A percentile compares a stretch with the other conserved stretches of the same genome.
These are phyloP conservation scores for Gadus chalcogrammus DNA, from an alignment of 2,113 vertebrate genomes.

Conservation along the genomic window DNA sequence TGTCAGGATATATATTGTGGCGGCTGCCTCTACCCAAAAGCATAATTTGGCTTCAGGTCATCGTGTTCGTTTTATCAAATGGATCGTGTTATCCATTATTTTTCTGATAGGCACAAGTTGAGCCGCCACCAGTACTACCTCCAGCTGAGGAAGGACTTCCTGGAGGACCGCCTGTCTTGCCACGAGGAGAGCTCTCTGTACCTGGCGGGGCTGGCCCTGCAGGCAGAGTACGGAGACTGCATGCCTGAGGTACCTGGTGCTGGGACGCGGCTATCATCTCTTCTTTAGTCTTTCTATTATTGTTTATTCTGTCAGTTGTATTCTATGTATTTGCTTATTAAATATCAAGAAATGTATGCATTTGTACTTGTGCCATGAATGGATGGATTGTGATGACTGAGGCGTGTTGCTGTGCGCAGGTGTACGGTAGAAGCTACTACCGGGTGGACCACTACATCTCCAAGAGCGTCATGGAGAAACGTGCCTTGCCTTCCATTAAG, in stretches of 20 bases:
- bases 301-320: too few relatives aligned
- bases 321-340: too few relatives aligned
- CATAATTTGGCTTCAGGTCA: not conserved
- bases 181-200: conserved; percentile 77
- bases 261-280: too few relatives aligned
- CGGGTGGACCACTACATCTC: conserved; percentile 83
- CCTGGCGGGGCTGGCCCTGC: conserved; percentile 82
- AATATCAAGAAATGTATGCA: too few relatives aligned
- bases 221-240: conserved; percentile 82
- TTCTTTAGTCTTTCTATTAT: too few relatives aligned
- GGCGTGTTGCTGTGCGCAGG: conserved; percentile 49
- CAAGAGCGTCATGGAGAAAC: conserved; percentile 78
- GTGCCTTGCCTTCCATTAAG: conserved; percentile 74
- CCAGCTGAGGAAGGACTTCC: conserved; percentile 86
- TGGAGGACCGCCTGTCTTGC: conserved; percentile 81
- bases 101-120: conserved; percentile 72
- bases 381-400: not conserved
- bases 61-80: too few relatives aligned
- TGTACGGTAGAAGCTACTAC: conserved; percentile 78
- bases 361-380: not conserved
- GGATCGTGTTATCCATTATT: not conserved
- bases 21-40: not conserved
- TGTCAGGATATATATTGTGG: not conserved
- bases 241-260: conserved; percentile 71
- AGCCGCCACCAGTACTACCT: conserved; percentile 88